phyloP scores from a whole-genome alignment of 2,113 vertebrate genomes.

The Mirza zaza region DNA sequence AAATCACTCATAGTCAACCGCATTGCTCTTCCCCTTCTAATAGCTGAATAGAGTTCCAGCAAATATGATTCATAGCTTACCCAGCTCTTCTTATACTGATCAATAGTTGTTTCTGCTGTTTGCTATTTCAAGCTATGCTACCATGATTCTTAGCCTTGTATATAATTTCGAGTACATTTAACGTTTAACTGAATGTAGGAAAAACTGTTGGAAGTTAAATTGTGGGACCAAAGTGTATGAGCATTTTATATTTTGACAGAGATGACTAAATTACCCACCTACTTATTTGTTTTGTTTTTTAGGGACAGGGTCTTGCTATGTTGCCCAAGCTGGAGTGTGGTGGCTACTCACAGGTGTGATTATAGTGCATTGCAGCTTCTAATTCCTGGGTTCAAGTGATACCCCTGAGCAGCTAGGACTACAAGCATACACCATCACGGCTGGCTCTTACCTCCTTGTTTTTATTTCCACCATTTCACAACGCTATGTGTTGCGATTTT shows the following conservation, averaged over 20 bases:
- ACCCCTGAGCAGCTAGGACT: no score
- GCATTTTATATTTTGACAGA: background rate
- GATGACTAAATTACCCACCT: background rate
- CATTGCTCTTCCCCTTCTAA: rapidly evolving
- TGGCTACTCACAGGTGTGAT: background rate
- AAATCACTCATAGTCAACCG: background rate
- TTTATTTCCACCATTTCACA: background rate
- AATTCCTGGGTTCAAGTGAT: background rate
- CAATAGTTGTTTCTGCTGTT: background rate
- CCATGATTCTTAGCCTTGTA: background rate
- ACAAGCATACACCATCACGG: no score
- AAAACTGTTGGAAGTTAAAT: background rate
- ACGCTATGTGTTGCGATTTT: background rate
- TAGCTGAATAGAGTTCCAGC: background rate
- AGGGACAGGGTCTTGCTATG: background rate
- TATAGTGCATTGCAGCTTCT: background rate
- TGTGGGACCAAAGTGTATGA: background rate
- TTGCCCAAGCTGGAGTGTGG: no score
- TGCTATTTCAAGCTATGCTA: background rate
- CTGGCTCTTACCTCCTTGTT: background rate
- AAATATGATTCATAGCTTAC: background rate
- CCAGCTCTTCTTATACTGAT: background rate
- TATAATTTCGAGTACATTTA: background rate
- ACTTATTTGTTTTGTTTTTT: background rate
- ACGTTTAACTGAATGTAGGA: background rate